Base-by-base conservation (phyloP, 92 coral and sea anemone genomes). In the Actinernus sp. region DNA sequence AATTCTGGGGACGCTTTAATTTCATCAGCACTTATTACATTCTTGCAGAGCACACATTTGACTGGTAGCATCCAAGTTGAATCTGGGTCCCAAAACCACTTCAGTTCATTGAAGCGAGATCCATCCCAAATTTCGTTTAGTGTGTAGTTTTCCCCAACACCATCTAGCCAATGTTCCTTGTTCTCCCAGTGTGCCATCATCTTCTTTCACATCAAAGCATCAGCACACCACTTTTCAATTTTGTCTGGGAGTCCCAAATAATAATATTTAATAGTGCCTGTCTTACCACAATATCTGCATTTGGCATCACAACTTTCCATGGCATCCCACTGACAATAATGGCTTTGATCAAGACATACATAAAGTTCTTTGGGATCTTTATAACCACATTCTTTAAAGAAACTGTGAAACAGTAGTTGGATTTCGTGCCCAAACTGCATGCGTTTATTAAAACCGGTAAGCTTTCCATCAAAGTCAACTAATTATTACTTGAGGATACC, bases 41-140 rank as follows among this genome's bases (percentile, higher is more conserved):
- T 45, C 24, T 11, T 48, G 54, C 86, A 79, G 24, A 36, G 49
- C 31, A 49, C 36, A 57, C 87, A 80, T 24, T 55, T 70, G 18
- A 49, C 21, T 30, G 87, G 87, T 58, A 80, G 34, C 72, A 70
- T 70, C 79, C 86, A 79, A 12, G 60, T 43, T 0, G 63, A 51
- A 48, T 69, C 78, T 27, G 46, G 39, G 37, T 79, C 79, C 64
- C 69, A 78, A 43, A 84, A 84, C 86, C 86, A 78, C 19, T 13
- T 36, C 4, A 78, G 14, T 36, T 79, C 74, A 49, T 53, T 50
- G 62, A 85, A 85, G 8, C 78, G 68, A 5, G 66, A n/a, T 5
- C 82, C 79, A 60, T 79, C 82, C 73, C 83, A 83, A 17, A 83
- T 30, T 56, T 83, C 89, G 40, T 75, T 83, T 4, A 66, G 40